Evolutionary conservation across 2,888 invertebrate species (phyloP).

Genomic region (Mythimna ferrago): DNA sequence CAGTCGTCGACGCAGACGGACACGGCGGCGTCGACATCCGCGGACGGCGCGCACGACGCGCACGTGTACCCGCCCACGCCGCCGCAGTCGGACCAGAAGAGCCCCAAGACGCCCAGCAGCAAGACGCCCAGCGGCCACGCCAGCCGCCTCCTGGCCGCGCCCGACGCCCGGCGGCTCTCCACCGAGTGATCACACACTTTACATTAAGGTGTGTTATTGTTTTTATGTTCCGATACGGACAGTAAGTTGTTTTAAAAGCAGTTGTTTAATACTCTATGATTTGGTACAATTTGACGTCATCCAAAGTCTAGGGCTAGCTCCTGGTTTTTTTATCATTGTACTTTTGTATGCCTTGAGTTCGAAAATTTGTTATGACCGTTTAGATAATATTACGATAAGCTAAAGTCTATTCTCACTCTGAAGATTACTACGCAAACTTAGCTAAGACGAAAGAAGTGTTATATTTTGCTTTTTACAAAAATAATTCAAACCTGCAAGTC

Average conservation of each 20-base stretch:
- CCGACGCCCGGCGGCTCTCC: conserved; percentile 67
- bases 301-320: conserved; percentile 3
- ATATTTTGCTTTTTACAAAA: conserved; percentile 24
- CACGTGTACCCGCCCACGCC: conserved; percentile 87
- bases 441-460: conserved; percentile 28
- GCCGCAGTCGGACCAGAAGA: conserved; percentile 86
- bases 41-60: conserved; percentile 68
- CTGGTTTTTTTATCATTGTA: conserved; percentile 25
- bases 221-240: conserved; percentile 60
- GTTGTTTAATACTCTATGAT: conserved; percentile 60
- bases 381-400: conserved; percentile 25
- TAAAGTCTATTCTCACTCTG: conserved; percentile 41
- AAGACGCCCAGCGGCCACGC: conserved; percentile 79
- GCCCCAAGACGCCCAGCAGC: conserved; percentile 81
- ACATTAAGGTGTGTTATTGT: conserved; percentile 58
- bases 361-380: conserved; percentile 22
- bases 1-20: conserved; percentile 69
- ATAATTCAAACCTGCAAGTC: background rate
- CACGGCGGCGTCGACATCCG: conserved; percentile 68
- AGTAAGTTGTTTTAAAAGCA: conserved; percentile 53
- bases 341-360: conserved; percentile 37
- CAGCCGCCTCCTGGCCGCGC: conserved; percentile 61
- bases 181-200: conserved; percentile 57
- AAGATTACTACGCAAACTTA: conserved; percentile 33
- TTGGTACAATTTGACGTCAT: conserved; percentile 34